phyloP scores from a whole-genome alignment of 2,797 vertebrate species.

The Tinamus major region DNA sequence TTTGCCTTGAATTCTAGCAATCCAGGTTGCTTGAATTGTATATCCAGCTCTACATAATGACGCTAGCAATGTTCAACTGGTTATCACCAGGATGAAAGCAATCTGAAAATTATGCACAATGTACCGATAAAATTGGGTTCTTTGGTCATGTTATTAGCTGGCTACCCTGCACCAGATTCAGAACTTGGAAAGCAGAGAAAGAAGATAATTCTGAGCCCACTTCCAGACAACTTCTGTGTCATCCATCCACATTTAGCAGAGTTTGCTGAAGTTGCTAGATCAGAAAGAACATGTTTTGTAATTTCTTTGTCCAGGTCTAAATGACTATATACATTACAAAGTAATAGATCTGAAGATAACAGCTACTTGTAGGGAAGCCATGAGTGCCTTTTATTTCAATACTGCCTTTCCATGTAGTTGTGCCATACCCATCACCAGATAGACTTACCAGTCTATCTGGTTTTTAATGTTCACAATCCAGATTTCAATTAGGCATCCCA shows the following conservation, averaged over 20 bases:
- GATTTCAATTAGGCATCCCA: not conserved
- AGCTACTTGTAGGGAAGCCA: not conserved
- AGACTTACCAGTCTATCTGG: not conserved
- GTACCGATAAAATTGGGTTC: rapidly evolving
- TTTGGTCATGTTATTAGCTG: not conserved
- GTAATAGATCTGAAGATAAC: not conserved
- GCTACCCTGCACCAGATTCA: not conserved
- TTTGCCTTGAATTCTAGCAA: not conserved
- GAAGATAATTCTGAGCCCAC: not conserved
- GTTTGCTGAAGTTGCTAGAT: not conserved
- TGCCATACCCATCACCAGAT: not conserved
- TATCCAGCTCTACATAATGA: not conserved
- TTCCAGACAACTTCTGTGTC: not conserved
- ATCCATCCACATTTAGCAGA: not conserved
- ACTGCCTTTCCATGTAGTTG: not conserved
- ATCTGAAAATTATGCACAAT: not conserved
- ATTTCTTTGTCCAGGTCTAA: not conserved
- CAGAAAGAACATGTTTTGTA: not conserved
- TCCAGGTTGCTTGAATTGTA: not conserved
- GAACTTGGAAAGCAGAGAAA: not conserved
- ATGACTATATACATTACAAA: not conserved
- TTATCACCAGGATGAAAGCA: not conserved
- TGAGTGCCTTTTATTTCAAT: not conserved
- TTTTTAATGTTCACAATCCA: not conserved
- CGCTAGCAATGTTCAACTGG: rapidly evolving